These are phyloP conservation scores for Odontomyia ornata DNA, from an alignment of 2,888 invertebrate genomes.

Conservation along the genomic window DNA sequence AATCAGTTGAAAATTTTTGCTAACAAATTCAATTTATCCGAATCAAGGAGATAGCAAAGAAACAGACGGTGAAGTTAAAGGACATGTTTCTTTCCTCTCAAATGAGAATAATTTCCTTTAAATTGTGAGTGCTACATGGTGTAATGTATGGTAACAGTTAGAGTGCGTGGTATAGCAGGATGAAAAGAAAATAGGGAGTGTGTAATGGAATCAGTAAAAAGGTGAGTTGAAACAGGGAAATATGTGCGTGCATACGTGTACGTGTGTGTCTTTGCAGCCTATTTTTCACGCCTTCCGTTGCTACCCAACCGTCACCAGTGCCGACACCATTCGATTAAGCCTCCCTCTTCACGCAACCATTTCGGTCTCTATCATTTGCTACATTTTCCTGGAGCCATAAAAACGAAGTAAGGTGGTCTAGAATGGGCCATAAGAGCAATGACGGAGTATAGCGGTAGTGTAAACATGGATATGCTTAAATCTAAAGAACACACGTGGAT, in stretches of 20 bases:
- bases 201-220: conserved; percentile 3
- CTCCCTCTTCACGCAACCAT: not conserved
- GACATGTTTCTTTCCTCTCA: conserved; percentile 21
- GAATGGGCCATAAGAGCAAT: conserved; percentile 39
- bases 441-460: conserved; percentile 30
- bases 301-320: not conserved
- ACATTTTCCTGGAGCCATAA: conserved; percentile 28
- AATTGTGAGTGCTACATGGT: conserved; percentile 32
- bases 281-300: conserved; percentile 23
- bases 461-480: conserved; percentile 29
- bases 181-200: not conserved
- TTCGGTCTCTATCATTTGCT: conserved; percentile 27
- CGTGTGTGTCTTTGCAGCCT: conserved; percentile 28
- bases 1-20: conserved; percentile 43
- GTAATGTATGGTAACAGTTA: conserved; percentile 15
- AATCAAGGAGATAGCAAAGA: conserved; percentile 19
- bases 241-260: conserved; percentile 19
- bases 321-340: not conserved
- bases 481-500: conserved; percentile 28
- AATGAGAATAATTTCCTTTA: conserved; percentile 40
- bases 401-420: conserved; percentile 33
- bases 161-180: not conserved
- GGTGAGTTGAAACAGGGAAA: conserved; percentile 22
- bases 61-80: conserved; percentile 21
- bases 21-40: conserved; percentile 44